Conservation (phyloP, 2,797 vertebrate species). For the Cynopterus sphinx region DNA sequence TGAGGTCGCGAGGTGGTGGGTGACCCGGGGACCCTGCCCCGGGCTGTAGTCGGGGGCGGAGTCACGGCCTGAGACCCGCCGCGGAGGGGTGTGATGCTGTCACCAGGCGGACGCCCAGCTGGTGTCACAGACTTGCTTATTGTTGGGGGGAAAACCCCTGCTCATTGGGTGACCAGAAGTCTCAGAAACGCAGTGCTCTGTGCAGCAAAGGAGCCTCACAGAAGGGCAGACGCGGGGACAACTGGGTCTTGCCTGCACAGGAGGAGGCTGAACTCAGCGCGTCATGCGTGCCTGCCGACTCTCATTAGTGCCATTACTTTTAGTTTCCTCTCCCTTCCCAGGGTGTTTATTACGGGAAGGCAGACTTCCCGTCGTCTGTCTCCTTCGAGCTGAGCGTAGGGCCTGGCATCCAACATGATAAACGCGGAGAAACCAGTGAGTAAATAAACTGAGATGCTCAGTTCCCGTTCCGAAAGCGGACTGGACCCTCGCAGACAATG, state of each 20-base stretch:
- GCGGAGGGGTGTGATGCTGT: not conserved
- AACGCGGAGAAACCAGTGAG: not conserved
- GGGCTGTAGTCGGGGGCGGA: too few relatives aligned
- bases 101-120: not conserved
- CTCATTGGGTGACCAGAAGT: not conserved
- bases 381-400: not conserved
- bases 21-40: too few relatives aligned
- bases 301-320: not conserved
- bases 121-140: not conserved
- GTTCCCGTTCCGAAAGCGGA: not conserved
- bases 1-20: fast-evolving
- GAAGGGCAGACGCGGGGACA: fast-evolving
- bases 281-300: conserved; percentile 38
- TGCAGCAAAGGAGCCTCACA: not conserved
- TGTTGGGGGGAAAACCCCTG: not conserved
- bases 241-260: not conserved
- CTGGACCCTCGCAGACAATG: not conserved
- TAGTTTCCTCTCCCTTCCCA: not conserved
- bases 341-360: not conserved
- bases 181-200: not conserved
- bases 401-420: not conserved
- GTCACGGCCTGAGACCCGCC: too few relatives aligned
- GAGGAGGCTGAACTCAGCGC: not conserved
- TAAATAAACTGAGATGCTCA: not conserved
- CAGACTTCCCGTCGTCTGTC: not conserved